A percentile compares a stretch with the other conserved stretches of the same genome.
These are phyloP conservation scores for Cherax destructor DNA, from an alignment of 1,140 invertebrate species.

Conservation along the genomic window DNA sequence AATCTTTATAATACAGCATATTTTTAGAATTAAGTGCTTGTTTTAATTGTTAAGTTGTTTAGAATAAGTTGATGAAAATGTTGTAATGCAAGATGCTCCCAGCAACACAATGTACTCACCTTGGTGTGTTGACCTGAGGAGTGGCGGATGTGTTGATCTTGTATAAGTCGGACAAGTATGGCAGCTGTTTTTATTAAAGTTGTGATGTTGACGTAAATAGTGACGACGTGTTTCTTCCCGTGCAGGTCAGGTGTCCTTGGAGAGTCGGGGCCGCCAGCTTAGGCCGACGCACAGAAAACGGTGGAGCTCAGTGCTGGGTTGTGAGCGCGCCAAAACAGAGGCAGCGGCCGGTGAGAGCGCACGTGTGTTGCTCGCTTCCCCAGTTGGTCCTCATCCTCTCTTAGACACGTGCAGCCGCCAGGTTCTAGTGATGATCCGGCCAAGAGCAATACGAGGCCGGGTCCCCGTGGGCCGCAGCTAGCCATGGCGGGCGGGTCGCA, in stretches of 20 bases:
- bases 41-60: too few relatives aligned
- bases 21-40: too few relatives aligned
- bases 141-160: too few relatives aligned
- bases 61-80: too few relatives aligned
- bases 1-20: too few relatives aligned
- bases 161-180: not conserved
- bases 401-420: conserved; percentile 50
- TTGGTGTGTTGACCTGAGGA: too few relatives aligned
- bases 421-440: conserved; percentile 57
- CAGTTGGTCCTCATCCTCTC: conserved; percentile 12
- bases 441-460: conserved; percentile 56
- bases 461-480: conserved; percentile 61
- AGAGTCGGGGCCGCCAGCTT: conserved; percentile 52
- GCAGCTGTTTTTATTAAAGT: conserved; percentile 56
- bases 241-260: conserved; percentile 51
- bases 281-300: conserved; percentile 68
- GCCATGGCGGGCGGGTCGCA: conserved; percentile 70
- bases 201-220: conserved; percentile 62
- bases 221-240: conserved; percentile 61
- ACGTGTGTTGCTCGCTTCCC: conserved; percentile 47
- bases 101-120: too few relatives aligned
- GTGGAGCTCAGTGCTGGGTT: conserved; percentile 33
- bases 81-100: too few relatives aligned
- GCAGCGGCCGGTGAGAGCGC: conserved; percentile 55
- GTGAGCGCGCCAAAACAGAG: conserved; percentile 68